Conservation (phyloP, 2,888 invertebrate species). For the Ornithoptera priamus region DNA sequence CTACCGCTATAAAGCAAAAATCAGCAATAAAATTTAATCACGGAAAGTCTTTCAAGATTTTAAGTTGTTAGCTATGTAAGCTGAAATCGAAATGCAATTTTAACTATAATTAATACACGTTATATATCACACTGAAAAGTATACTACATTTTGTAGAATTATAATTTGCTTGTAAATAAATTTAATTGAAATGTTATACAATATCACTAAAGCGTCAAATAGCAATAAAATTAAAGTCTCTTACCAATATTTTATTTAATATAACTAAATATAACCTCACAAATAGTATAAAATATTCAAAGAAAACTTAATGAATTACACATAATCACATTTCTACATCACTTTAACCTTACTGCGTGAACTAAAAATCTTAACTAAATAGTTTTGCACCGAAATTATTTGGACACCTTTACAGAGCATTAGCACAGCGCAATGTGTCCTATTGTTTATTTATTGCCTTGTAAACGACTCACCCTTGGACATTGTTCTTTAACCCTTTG, state of each 20-base stretch:
- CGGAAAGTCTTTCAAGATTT: no score
- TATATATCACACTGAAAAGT: no score
- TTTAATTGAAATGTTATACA: no score
- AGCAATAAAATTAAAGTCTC: no score
- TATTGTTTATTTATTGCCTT: conserved; percentile 67
- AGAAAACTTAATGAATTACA: neutral
- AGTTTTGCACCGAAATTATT: conserved; percentile 50
- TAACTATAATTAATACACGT: no score
- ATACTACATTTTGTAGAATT: no score
- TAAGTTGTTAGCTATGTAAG: no score
- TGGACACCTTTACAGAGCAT: conserved; percentile 64
- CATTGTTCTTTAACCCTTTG: conserved; percentile 65
- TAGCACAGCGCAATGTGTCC: conserved; percentile 62
- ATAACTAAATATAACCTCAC: neutral
- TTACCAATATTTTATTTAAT: neutral
- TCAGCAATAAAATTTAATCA: no score
- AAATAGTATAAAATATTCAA: neutral
- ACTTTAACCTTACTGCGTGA: conserved; percentile 54
- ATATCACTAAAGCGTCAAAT: no score
- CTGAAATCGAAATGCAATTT: no score
- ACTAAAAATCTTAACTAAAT: conserved; percentile 64
- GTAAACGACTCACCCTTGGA: conserved; percentile 60
- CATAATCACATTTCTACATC: neutral
- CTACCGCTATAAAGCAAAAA: no score
- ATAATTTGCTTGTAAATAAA: no score